These are phyloP conservation scores for Ornithorhynchus anatinus DNA, from an alignment of 2,113 vertebrate genomes.

Conservation along the genomic window DNA sequence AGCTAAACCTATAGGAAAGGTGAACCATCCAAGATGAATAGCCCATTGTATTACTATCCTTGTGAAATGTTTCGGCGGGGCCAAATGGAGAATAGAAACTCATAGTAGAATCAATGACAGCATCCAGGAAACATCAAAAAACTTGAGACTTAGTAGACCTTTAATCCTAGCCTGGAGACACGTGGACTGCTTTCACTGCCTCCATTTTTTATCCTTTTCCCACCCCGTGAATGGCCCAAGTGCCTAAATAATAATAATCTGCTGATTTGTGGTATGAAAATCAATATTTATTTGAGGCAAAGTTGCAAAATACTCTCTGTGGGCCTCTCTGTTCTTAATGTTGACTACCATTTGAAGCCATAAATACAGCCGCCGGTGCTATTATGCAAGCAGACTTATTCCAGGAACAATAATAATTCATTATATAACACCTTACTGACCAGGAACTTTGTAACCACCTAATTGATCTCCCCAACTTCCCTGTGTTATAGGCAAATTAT, in stretches of 20 bases:
- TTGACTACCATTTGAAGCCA: not conserved
- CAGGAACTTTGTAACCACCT: not conserved
- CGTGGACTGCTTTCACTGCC: too few species aligned
- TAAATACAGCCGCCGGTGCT: not conserved
- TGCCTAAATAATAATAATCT: not conserved
- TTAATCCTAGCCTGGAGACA: not conserved
- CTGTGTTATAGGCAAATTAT: not conserved
- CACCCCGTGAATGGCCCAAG: not conserved
- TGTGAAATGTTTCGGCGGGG: not conserved
- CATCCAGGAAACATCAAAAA: not conserved
- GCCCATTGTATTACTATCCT: not conserved
- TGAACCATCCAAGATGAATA: too few species aligned
- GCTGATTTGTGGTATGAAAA: not conserved
- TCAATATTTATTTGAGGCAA: constrained; percentile 19
- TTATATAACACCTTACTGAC: not conserved
- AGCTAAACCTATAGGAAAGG: too few species aligned
- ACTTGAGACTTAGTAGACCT: not conserved
- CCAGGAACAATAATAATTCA: not conserved
- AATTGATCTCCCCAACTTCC: not conserved
- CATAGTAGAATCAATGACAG: not conserved
- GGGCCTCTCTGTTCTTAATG: not conserved
- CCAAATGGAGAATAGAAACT: not conserved
- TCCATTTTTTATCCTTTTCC: not conserved
- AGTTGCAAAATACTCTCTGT: not conserved
- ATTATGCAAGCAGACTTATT: not conserved